Conservation (phyloP, 2,113 vertebrate genomes). For the Macquaria ambigua region DNA sequence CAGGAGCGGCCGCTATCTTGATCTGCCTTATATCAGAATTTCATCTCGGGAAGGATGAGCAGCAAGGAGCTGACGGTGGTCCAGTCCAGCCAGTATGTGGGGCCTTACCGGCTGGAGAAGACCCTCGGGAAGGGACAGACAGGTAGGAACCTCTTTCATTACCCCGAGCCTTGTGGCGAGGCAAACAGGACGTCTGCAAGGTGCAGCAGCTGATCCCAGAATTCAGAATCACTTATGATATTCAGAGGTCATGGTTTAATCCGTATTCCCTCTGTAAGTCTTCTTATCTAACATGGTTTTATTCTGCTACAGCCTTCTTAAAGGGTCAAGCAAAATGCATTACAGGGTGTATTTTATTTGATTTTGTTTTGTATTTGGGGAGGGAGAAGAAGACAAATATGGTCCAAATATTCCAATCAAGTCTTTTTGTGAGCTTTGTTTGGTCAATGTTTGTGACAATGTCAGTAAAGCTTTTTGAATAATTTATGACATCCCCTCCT, state of each 20-base stretch:
- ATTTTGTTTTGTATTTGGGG: background rate
- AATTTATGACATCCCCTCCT: constrained; percentile 64
- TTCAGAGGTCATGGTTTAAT: constrained; percentile 26
- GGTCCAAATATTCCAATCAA: background rate
- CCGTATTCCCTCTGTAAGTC: constrained; percentile 16
- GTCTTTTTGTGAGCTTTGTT: constrained; percentile 20
- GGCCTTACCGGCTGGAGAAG: constrained; percentile 87
- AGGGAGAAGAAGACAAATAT: background rate
- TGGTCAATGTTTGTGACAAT: constrained; percentile 56
- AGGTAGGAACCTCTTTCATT: constrained; percentile 73
- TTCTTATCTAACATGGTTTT: constrained; percentile 17
- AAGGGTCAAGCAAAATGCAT: background rate
- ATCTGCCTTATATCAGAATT: constrained; percentile 58
- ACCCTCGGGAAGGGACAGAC: constrained; percentile 88
- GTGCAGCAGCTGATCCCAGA: constrained; percentile 14
- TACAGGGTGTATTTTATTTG: background rate
- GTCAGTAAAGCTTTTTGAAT: constrained; percentile 63
- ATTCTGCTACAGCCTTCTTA: constrained; percentile 14
- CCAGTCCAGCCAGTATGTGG: constrained; percentile 86
- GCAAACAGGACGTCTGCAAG: background rate
- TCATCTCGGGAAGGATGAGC: constrained; percentile 78
- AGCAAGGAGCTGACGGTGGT: constrained; percentile 84
- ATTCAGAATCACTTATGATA: constrained; percentile 11
- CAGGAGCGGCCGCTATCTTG: constrained; percentile 68
- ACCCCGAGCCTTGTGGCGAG: background rate